Evolutionary conservation across 1,140 invertebrate genomes (phyloP), one percentile per base, ranked within the genome.

Genomic region (Atta colombica): DNA sequence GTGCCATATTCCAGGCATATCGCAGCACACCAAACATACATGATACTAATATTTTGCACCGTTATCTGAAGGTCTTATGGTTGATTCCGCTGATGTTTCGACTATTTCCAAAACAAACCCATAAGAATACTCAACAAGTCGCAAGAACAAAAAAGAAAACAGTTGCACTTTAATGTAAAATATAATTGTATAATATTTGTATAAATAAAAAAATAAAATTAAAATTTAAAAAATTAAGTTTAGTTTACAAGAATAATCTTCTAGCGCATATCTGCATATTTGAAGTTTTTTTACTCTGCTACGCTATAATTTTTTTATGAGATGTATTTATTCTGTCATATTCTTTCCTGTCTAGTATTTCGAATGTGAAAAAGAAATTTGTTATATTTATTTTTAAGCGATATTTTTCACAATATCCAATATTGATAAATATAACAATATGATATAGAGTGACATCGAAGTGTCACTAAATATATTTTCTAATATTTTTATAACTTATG

Each of bases 161-260:
- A 51, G 10, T 39, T 61, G 14, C 6, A 35, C 14, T 18, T 7
- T 35, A 65, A 35, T 18, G 31, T 18, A 68, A 66, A 68, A 45
- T 65, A 18, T 65, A 31, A 4, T 39, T 68, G 12, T 28, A 35
- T 10, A n/a, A 66, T 68, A 14, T 6, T 45, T 45, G 8, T 10
- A 45, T 1, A 45, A 12, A 10, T 45, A 10, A n/a, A 21, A 10
- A 39, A 21, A 39, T 21, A n/a, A 39, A 68, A 45, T 68, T 14
- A 39, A 66, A 39, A 68, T 68, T 68, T 14, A 14, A 31, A 69
- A 69, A 69, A 69, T 45, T 49, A n/a, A n/a, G 21, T 45, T 45
- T 45, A 45, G 0, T 8, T 25, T 25, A 49, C 0, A 16, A 18
- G 25, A 31, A 35, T 31, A 16, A 65, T 2, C 2, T 45, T 45